phyloP scores from a whole-genome alignment of 1,140 invertebrate species.

The Tetraneura akinire region DNA sequence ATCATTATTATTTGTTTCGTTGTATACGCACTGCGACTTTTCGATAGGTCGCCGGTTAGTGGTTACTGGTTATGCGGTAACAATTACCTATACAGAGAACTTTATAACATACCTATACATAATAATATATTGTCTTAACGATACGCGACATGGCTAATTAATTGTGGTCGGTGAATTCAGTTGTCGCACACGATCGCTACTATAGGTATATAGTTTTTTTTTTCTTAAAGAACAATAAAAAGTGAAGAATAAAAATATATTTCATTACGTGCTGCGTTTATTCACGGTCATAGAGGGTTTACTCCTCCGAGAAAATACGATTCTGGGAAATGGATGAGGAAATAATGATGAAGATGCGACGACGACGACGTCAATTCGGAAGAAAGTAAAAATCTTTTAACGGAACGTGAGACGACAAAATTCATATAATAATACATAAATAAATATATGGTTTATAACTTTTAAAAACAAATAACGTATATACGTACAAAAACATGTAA shows the following conservation, averaged over 20 bases:
- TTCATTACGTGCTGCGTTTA: neutral
- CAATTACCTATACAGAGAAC: too few species aligned
- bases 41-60: neutral
- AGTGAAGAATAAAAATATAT: neutral
- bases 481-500: neutral
- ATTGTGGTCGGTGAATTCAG: neutral
- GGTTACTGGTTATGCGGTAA: too few species aligned
- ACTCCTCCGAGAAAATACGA: neutral
- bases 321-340: neutral
- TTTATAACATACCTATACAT: too few species aligned
- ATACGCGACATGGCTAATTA: constrained; percentile 23
- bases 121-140: neutral
- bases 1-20: neutral
- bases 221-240: neutral
- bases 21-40: neutral
- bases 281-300: neutral
- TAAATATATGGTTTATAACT: neutral
- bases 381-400: neutral
- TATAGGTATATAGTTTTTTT: neutral
- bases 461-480: neutral
- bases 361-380: neutral
- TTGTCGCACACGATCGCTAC: neutral
- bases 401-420: too few species aligned
- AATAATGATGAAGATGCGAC: neutral
- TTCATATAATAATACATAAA: neutral